phyloP scores from a whole-genome alignment of 1,140 invertebrate genomes.

The Atta cephalotes region DNA sequence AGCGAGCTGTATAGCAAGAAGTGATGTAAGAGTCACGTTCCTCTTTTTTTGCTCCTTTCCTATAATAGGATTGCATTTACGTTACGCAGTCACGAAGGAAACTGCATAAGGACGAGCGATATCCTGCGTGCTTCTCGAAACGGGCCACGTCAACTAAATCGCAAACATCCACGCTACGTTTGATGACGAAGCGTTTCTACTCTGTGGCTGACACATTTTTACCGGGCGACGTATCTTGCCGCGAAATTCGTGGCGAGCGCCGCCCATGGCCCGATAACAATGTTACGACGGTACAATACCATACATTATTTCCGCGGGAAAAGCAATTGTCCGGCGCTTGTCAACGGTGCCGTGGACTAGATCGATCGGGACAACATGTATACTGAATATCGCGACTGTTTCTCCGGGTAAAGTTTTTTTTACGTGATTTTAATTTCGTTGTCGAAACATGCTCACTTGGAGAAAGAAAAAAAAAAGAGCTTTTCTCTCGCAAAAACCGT shows the following conservation, averaged over 20 bases:
- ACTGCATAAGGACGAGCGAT: not conserved
- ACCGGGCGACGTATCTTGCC: not conserved
- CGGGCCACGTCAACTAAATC: constrained; percentile 39
- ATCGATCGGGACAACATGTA: not conserved
- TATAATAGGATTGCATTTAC: constrained; percentile 64
- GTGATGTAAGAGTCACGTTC: constrained; percentile 62
- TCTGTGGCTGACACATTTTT: constrained; percentile 52
- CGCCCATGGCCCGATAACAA: not conserved
- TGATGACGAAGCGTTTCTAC: not conserved
- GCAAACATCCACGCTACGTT: constrained; percentile 49
- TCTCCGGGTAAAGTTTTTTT: constrained; percentile 2
- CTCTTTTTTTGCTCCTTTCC: constrained; percentile 45
- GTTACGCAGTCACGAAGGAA: constrained; percentile 37
- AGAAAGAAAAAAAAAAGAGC: too few relatives aligned
- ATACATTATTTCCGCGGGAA: constrained; percentile 38
- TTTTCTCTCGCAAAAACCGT: too few relatives aligned
- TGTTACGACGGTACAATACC: not conserved
- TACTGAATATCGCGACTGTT: not conserved
- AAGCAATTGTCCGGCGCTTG: not conserved
- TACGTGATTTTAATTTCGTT: constrained; percentile 9
- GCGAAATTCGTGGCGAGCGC: not conserved
- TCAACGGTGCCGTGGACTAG: not conserved
- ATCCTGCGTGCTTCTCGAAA: constrained; percentile 2
- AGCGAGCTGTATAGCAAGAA: not conserved
- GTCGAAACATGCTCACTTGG: not conserved